A percentile compares a stretch with the other conserved stretches of the same genome.
These are phyloP conservation scores for Andinoacara biseriatus DNA, from an alignment of 2,113 vertebrate species.

Conservation along the genomic window DNA sequence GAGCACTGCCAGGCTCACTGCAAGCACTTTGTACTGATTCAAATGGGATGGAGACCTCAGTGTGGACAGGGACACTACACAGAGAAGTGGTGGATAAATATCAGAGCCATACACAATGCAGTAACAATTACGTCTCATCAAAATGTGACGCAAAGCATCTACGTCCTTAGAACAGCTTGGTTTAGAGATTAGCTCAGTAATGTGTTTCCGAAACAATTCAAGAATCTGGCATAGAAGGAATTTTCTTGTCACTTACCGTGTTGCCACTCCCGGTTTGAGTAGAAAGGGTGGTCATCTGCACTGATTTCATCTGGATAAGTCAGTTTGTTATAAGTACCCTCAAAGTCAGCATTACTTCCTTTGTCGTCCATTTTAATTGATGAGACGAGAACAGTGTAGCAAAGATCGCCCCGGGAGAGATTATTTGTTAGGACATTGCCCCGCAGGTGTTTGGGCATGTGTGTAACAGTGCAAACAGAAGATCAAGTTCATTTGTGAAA, in stretches of 20 bases:
- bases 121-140: neutral
- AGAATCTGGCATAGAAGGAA: neutral
- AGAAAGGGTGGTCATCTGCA: constrained; percentile 15
- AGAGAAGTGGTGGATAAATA: constrained; percentile 16
- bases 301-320: constrained; percentile 21
- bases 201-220: neutral
- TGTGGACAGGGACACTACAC: constrained; percentile 61
- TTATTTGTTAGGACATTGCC: constrained; percentile 66
- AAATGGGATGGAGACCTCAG: constrained; percentile 17
- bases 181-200: neutral
- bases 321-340: constrained; percentile 48
- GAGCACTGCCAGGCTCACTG: constrained; percentile 44
- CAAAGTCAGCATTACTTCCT: neutral
- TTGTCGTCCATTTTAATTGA: constrained; percentile 58
- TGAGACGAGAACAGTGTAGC: neutral
- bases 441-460: constrained; percentile 15
- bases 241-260: constrained; percentile 45
- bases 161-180: neutral
- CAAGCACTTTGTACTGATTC: constrained; percentile 36
- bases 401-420: neutral
- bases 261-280: constrained; percentile 13
- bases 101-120: neutral
- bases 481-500: constrained; percentile 55
- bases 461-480: constrained; percentile 58
- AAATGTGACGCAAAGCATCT: neutral